Evolutionary conservation across 2,113 vertebrate species (phyloP), one percentile per base, ranked within the genome.

Genomic region (Felis chaus): DNA sequence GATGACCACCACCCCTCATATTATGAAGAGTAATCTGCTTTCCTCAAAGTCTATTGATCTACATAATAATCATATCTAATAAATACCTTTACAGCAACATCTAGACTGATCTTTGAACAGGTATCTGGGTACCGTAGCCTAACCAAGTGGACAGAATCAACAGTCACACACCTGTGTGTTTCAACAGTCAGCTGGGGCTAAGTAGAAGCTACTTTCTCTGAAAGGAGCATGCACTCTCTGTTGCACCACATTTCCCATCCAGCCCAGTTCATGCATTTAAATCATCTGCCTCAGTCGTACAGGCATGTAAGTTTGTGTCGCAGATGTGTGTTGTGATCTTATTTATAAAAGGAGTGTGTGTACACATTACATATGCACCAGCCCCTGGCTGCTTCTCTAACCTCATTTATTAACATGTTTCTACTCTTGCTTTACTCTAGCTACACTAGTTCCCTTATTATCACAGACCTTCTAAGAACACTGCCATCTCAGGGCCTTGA

Each of bases 291-390:
- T 55, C 7, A 65, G 48, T 23, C 87, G 23, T 88, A 29, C 21
- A 73, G 7, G 4, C 25, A 68, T 94, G 55, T 45, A 83, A 50
- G 4, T 66, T 33, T 82, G 39, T 89, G 36, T 85, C 27, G 36
- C 71, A 91, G 19, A 21, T 91, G 41, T 84, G 41, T 66, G 5
- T 33, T n/a, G 10, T 94, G 36, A 39, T 86, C 41, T 76, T 93
- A 65, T 63, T 79, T 88, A 65, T 78, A 81, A 86, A 95, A 95
- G 76, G 3, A 25, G 39, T 94, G 21, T 91, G 92, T 94, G 53
- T 92, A 55, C 9, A 50, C 8, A 61, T 29, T 73, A 27, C 18
- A 45, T 41, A 83, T 29, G 5, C 33, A 10, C 16, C 76, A 16
- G 16, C 33, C n/a, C 9, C 25, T 90, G 27, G 41, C 45, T 81